Evolutionary conservation across 2,113 vertebrate genomes (phyloP).

Genomic region (Thomomys bottae): DNA sequence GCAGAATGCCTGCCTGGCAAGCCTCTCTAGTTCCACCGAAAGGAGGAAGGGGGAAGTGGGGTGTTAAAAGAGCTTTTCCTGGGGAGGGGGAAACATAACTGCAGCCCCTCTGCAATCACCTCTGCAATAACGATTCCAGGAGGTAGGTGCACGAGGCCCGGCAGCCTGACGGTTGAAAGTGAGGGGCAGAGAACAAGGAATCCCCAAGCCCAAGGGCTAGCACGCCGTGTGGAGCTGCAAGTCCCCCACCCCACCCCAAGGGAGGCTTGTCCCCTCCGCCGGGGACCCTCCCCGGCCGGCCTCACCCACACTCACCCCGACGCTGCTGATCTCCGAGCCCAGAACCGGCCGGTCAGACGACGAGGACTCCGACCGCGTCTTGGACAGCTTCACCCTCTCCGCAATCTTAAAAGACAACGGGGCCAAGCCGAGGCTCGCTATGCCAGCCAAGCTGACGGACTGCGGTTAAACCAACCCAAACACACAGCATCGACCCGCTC

Average conservation of each 20-base stretch:
- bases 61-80: too few species aligned
- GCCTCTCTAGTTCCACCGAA: too few species aligned
- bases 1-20: too few species aligned
- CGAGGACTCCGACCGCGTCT: slow-evolving; percentile 92
- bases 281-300: neutral
- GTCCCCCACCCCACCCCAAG: too few species aligned
- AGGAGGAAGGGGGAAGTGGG: too few species aligned
- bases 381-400: slow-evolving; percentile 93
- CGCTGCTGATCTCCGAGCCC: slow-evolving; percentile 94
- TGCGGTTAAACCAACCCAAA: too few species aligned
- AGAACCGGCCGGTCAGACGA: slow-evolving; percentile 91
- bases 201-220: neutral
- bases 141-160: too few species aligned
- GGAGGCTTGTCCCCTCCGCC: too few species aligned
- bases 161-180: slow-evolving; percentile 10
- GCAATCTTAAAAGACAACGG: slow-evolving; percentile 89
- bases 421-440: neutral
- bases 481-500: too few species aligned
- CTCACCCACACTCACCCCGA: slow-evolving; percentile 87
- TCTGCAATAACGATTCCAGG: too few species aligned
- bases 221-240: neutral
- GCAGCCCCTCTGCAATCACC: too few species aligned
- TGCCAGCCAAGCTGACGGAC: neutral
- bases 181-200: neutral
- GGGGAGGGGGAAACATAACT: too few species aligned